Percentiles rank a stretch among this genome's conserved stretches.
Evolutionary conservation across 2,888 invertebrate species (phyloP).

Genomic region (Lottia scabra): DNA sequence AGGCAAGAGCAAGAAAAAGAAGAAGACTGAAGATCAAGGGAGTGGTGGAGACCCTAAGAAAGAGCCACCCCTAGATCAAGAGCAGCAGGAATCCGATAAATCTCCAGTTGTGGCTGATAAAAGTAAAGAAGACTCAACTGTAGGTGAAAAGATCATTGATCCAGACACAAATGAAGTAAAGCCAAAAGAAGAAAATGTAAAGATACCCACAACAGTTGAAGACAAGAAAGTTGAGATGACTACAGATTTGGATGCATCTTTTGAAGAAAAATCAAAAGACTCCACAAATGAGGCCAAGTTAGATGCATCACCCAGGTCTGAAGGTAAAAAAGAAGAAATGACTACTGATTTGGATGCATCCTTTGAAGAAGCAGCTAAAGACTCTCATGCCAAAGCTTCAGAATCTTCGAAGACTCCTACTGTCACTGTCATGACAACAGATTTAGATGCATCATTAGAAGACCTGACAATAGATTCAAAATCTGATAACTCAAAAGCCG

Average conservation of each 20-base stretch:
- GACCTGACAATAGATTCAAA: neutral
- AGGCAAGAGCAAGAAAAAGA: neutral
- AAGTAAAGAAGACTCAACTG: neutral
- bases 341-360: conserved; percentile 1
- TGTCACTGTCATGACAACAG: neutral
- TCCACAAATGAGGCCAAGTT: neutral
- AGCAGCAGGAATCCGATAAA: neutral
- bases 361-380: neutral
- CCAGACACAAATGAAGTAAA: neutral
- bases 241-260: conserved; percentile 1
- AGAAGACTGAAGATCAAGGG: neutral
- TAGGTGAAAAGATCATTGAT: neutral
- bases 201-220: neutral
- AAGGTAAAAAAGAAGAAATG: neutral
- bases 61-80: neutral
- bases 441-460: neutral
- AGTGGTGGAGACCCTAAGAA: neutral
- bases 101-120: neutral
- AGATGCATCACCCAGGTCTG: neutral
- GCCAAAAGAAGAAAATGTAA: neutral
- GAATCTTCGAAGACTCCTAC: neutral
- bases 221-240: neutral
- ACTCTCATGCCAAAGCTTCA: neutral
- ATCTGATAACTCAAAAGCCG: neutral
- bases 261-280: neutral